phyloP scores from a whole-genome alignment of 2,888 invertebrate species.

The Drosophila siamana region DNA sequence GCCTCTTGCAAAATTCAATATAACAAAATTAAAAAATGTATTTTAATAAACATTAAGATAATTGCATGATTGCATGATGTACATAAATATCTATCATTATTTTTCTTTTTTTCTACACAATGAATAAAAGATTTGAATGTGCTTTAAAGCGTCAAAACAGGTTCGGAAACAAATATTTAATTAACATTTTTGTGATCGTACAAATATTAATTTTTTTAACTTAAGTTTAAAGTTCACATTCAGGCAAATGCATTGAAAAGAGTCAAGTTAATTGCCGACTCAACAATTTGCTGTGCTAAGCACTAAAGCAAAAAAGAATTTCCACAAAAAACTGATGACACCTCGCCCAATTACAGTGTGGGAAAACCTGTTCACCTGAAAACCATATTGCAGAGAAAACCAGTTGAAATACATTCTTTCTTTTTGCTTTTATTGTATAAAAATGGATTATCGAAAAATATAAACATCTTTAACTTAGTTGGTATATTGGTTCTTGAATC shows the following conservation, averaged over 20 bases:
- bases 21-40: slow-evolving; percentile 14
- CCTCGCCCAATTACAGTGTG: slow-evolving; percentile 19
- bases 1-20: too few relatives aligned
- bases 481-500: slow-evolving; percentile 86
- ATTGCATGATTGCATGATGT: slow-evolving; percentile 16
- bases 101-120: slow-evolving; percentile 23
- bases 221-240: slow-evolving; percentile 27
- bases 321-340: slow-evolving; percentile 10
- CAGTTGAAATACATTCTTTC: slow-evolving; percentile 10
- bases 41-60: neutral
- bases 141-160: slow-evolving; percentile 8
- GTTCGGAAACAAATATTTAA: slow-evolving; percentile 34
- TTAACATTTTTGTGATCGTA: slow-evolving; percentile 50
- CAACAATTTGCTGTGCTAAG: slow-evolving; percentile 7
- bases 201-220: slow-evolving; percentile 66
- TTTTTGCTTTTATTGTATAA: neutral
- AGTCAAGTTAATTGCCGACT: slow-evolving; percentile 7
- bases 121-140: slow-evolving; percentile 14
- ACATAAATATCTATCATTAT: slow-evolving; percentile 18
- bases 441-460: neutral
- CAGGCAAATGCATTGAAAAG: slow-evolving; percentile 35
- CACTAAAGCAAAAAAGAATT: neutral
- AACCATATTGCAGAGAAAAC: slow-evolving; percentile 63
- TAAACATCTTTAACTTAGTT: slow-evolving; percentile 40
- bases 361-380: slow-evolving; percentile 76